Percentiles rank a stretch among this genome's conserved stretches.
Evolutionary conservation across 2,113 vertebrate species (phyloP).

Genomic region (Oxygymnocypris stewartii): DNA sequence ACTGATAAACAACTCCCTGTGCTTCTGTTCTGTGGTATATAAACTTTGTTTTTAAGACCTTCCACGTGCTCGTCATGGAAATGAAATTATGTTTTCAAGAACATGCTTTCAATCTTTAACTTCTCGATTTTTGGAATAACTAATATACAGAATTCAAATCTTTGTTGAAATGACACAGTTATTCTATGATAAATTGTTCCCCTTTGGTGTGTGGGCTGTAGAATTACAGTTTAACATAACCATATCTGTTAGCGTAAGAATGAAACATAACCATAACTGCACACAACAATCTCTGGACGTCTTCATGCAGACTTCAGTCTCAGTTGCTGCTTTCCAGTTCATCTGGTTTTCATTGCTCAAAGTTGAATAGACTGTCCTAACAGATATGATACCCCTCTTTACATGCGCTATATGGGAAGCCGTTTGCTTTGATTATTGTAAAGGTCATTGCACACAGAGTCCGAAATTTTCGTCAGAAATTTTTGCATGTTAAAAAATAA

Average conservation of each 20-base stretch:
- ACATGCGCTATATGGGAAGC: background rate
- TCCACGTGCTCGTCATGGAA: constrained; percentile 14
- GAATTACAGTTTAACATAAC: background rate
- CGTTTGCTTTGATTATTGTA: background rate
- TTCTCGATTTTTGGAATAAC: background rate
- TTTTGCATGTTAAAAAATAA: no score
- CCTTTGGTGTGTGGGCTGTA: background rate
- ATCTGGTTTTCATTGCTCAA: background rate
- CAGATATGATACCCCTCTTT: background rate
- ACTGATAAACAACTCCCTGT: constrained; percentile 15
- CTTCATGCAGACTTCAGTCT: background rate
- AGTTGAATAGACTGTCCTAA: background rate
- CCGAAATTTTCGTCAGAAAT: no score
- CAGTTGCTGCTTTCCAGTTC: background rate
- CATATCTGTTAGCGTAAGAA: background rate
- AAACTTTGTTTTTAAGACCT: background rate
- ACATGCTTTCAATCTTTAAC: background rate
- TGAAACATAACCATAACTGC: background rate
- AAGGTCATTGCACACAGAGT: no score
- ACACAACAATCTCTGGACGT: background rate
- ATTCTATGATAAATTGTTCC: background rate
- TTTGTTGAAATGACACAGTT: background rate
- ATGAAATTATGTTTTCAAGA: background rate
- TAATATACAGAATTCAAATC: background rate
- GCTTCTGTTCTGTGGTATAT: background rate